A percentile compares a stretch with the other conserved stretches of the same genome.
These are phyloP conservation scores for Ranitomeya imitator DNA, from an alignment of 2,113 vertebrate species.

Conservation along the genomic window DNA sequence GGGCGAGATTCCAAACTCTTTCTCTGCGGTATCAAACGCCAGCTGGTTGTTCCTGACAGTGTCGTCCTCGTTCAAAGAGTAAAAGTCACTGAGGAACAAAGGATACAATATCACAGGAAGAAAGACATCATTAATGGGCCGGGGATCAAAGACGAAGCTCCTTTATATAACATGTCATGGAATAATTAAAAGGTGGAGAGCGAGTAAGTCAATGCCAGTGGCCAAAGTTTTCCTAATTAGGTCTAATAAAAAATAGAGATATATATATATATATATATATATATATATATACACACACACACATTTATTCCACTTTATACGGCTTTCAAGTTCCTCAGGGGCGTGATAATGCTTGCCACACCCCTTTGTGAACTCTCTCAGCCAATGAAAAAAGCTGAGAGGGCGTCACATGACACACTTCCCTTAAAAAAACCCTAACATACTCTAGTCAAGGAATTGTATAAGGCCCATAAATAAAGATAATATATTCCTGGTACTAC, in stretches of 20 bases:
- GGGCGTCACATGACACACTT: no score
- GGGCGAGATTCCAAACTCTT: slow-evolving; percentile 87
- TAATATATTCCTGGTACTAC: no score
- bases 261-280: no score
- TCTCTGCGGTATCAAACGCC: slow-evolving; percentile 86
- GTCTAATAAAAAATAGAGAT: no score
- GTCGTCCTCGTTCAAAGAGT: slow-evolving; percentile 84
- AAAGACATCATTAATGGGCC: neutral
- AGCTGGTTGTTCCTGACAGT: slow-evolving; percentile 84
- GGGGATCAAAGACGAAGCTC: neutral
- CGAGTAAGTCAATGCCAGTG: neutral
- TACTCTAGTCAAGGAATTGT: no score
- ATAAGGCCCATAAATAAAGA: no score
- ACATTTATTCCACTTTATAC: no score
- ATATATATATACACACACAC: no score
- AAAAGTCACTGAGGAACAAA: slow-evolving; percentile 80
- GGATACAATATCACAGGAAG: neutral
- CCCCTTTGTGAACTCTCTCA: neutral
- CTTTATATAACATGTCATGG: neutral
- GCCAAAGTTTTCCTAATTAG: neutral
- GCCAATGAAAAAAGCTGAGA: no score
- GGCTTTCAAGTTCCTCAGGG: neutral
- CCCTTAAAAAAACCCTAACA: no score
- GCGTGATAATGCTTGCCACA: no score
- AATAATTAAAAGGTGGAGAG: neutral